Evolutionary conservation across 1,140 invertebrate species (phyloP).

Genomic region (Bicyclus anynana): DNA sequence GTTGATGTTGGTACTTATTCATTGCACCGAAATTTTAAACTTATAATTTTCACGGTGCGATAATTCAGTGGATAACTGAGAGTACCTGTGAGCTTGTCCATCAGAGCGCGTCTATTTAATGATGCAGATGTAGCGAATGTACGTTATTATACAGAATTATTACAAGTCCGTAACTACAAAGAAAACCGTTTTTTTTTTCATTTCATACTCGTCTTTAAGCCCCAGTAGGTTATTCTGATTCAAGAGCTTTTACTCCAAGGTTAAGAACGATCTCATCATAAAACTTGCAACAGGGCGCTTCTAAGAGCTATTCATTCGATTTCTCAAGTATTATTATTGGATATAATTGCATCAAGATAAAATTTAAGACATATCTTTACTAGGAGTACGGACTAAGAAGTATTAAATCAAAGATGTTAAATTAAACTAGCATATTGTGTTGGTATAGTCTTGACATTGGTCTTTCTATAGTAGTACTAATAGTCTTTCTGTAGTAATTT

Average conservation of each 20-base stretch:
- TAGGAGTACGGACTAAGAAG: too few relatives aligned
- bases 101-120: background rate
- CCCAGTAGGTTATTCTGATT: background rate
- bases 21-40: conserved; percentile 7
- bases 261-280: background rate
- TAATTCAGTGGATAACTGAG: background rate
- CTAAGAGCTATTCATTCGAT: too few relatives aligned
- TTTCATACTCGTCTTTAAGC: background rate
- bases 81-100: background rate
- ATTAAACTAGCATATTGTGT: too few relatives aligned
- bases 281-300: background rate
- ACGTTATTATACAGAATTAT: background rate
- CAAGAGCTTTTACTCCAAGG: background rate
- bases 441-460: too few relatives aligned
- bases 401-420: too few relatives aligned
- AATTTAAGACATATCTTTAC: too few relatives aligned
- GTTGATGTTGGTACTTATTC: background rate
- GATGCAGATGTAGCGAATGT: background rate
- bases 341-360: too few relatives aligned
- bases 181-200: background rate
- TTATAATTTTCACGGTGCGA: conserved; percentile 7
- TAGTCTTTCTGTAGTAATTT: too few relatives aligned
- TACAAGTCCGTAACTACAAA: too few relatives aligned
- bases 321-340: too few relatives aligned
- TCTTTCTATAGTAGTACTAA: too few relatives aligned